Percentiles rank a stretch among this genome's conserved stretches.
Evolutionary conservation across 1,140 invertebrate species (phyloP).

Genomic region (Seison nebaliae): DNA sequence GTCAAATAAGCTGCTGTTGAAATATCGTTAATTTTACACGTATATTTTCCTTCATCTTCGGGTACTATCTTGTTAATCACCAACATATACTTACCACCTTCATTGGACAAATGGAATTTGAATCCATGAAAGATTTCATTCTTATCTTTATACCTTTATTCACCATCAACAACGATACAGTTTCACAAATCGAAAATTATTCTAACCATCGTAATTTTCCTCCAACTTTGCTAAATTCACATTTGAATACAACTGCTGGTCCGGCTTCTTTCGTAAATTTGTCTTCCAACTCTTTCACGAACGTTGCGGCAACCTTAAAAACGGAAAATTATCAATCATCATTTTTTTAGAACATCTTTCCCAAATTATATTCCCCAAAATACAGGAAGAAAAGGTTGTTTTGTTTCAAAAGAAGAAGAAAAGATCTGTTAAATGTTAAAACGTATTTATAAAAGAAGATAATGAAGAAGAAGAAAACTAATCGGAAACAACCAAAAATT

Average conservation of each 20-base stretch:
- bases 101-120: slow-evolving; percentile 46
- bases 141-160: slow-evolving; percentile 31
- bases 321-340: too few species aligned
- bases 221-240: slow-evolving; percentile 31
- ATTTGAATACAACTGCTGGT: slow-evolving; percentile 20
- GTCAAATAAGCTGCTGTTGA: slow-evolving; percentile 64
- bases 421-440: too few species aligned
- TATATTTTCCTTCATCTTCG: slow-evolving; percentile 86
- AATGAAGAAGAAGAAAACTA: too few species aligned
- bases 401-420: too few species aligned
- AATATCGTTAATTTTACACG: slow-evolving; percentile 68
- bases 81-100: slow-evolving; percentile 5
- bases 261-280: slow-evolving; percentile 60
- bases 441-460: too few species aligned
- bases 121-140: slow-evolving; percentile 35
- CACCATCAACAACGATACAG: not conserved
- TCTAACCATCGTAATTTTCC: slow-evolving; percentile 29
- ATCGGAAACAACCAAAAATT: too few species aligned
- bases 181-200: slow-evolving; percentile 12
- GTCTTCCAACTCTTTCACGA: slow-evolving; percentile 72
- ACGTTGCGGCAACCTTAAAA: slow-evolving; percentile 65
- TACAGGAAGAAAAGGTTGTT: too few species aligned
- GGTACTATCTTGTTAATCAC: slow-evolving; percentile 59
- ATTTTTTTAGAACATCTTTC: too few species aligned
- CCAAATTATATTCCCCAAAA: too few species aligned